phyloP scores from a whole-genome alignment of 1,140 invertebrate genomes.

The Caenorhabditis remanei region DNA sequence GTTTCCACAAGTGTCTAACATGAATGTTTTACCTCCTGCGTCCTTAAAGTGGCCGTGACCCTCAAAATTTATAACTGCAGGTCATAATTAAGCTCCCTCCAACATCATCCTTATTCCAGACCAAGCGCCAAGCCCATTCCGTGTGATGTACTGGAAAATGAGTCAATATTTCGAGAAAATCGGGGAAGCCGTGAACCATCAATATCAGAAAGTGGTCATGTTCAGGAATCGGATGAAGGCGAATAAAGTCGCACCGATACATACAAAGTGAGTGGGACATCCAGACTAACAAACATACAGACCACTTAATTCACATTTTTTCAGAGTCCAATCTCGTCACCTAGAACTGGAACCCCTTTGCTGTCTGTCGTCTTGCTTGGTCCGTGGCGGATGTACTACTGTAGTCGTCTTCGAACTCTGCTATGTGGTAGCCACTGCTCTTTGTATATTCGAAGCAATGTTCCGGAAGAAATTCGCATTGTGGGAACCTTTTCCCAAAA shows the following conservation, averaged over 20 bases:
- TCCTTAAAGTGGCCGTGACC: too few species aligned
- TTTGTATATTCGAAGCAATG: constrained; percentile 58
- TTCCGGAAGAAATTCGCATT: constrained; percentile 54
- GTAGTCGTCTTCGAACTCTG: constrained; percentile 66
- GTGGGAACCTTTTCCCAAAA: constrained; percentile 61
- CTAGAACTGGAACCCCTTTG: constrained; percentile 68
- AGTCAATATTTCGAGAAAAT: constrained; percentile 39
- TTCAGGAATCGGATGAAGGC: constrained; percentile 43
- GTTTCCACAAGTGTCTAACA: too few species aligned
- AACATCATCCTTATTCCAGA: too few species aligned
- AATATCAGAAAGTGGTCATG: constrained; percentile 37
- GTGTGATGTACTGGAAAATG: constrained; percentile 44
- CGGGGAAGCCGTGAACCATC: constrained; percentile 1
- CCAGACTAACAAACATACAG: neutral
- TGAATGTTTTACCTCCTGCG: too few species aligned
- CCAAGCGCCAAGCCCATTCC: constrained; percentile 1
- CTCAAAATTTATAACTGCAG: too few species aligned
- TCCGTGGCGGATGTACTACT: constrained; percentile 66
- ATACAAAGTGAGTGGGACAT: constrained; percentile 55
- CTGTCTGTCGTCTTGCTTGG: constrained; percentile 67
- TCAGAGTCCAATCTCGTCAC: constrained; percentile 67
- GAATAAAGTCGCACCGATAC: constrained; percentile 61
- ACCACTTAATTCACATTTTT: neutral
- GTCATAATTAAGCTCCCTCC: too few species aligned
- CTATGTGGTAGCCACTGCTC: constrained; percentile 48